Conservation (phyloP, 2,113 vertebrate genomes). For the Polyodon spathula region DNA sequence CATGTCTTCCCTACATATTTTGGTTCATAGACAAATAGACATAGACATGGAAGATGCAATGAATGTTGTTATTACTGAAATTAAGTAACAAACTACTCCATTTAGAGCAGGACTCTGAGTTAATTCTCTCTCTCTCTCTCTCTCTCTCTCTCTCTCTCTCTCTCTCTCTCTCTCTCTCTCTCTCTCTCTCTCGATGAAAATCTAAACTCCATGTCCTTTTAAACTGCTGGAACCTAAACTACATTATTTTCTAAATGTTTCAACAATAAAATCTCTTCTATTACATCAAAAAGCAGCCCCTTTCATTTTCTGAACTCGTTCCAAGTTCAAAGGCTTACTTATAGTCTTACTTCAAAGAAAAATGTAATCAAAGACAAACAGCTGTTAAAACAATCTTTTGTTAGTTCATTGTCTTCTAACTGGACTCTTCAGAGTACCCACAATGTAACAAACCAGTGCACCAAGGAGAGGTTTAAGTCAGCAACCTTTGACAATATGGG, state of each 20-base stretch:
- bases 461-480: background rate
- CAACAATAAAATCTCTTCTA: conserved; percentile 92
- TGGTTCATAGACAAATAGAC: no score
- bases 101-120: background rate
- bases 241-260: conserved; percentile 84
- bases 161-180: conserved; percentile 26
- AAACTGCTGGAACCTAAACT: conserved; percentile 68
- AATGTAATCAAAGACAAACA: conserved; percentile 97
- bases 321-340: conserved; percentile 97
- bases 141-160: conserved; percentile 28
- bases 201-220: conserved; percentile 57
- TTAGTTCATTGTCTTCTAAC: conserved; percentile 95
- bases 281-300: conserved; percentile 89
- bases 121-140: no score
- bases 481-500: background rate
- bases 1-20: no score
- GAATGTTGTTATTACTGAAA: background rate
- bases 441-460: conserved; percentile 42
- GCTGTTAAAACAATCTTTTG: conserved; percentile 99
- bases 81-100: background rate
- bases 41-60: no score
- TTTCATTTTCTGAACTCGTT: conserved; percentile 97
- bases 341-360: conserved; percentile 97
- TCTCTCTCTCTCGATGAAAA: conserved; percentile 40
- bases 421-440: conserved; percentile 80